Evolutionary conservation across 1,140 invertebrate genomes (phyloP).

Genomic region (Cryptotermes secundus): DNA sequence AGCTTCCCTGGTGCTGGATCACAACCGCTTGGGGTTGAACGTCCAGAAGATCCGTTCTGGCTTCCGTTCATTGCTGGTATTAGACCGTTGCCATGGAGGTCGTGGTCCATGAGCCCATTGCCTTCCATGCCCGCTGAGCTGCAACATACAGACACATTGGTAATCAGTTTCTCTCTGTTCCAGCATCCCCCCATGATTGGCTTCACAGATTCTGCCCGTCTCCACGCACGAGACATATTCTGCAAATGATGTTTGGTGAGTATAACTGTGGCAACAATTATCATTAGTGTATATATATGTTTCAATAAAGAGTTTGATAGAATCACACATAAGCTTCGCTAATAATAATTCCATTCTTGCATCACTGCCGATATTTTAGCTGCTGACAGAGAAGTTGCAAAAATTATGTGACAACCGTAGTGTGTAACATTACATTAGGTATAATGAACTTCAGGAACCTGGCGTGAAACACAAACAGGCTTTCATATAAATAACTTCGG

Average conservation of each 20-base stretch:
- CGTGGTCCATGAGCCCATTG: constrained; percentile 53
- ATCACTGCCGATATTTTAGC: too few relatives aligned
- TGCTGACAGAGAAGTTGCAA: too few relatives aligned
- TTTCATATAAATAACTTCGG: too few relatives aligned
- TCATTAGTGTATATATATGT: too few relatives aligned
- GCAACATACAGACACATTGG: constrained; percentile 39
- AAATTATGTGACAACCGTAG: too few relatives aligned
- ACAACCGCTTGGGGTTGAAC: constrained; percentile 46
- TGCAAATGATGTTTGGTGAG: not conserved
- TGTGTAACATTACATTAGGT: too few relatives aligned
- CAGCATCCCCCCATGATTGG: constrained; percentile 47
- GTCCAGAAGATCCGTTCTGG: constrained; percentile 43
- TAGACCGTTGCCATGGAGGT: constrained; percentile 57
- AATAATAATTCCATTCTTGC: too few relatives aligned
- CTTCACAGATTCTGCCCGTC: constrained; percentile 29
- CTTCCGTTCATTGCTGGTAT: constrained; percentile 58
- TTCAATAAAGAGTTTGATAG: too few relatives aligned
- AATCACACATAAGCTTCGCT: too few relatives aligned
- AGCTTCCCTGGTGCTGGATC: constrained; percentile 85
- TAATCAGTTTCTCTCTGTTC: constrained; percentile 36
- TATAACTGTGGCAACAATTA: not conserved
- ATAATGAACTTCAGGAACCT: too few relatives aligned
- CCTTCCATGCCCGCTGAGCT: constrained; percentile 53
- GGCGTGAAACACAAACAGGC: too few relatives aligned
- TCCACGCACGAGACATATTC: not conserved